phyloP scores from a whole-genome alignment of 2,888 invertebrate species.

The Chrysina gloriosa region DNA sequence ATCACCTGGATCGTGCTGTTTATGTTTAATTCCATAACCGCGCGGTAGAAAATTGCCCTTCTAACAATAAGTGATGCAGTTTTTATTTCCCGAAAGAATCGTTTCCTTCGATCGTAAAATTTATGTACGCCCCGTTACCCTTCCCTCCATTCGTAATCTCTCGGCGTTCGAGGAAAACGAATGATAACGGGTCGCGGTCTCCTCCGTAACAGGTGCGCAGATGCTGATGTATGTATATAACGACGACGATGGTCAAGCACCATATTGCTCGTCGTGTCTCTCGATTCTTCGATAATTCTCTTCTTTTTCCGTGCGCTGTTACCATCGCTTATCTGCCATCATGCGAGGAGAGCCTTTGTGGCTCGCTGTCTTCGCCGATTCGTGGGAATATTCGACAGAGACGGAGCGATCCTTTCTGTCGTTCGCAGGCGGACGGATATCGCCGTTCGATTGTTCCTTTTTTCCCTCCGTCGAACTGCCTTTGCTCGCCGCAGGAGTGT shows the following conservation, averaged over 20 bases:
- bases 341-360: slow-evolving; percentile 36
- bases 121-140: no score
- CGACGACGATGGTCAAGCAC: slow-evolving; percentile 49
- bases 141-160: neutral
- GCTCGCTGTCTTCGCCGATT: slow-evolving; percentile 36
- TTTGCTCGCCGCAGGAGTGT: neutral
- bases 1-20: no score
- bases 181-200: neutral
- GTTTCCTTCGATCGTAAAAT: no score
- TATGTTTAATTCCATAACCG: no score
- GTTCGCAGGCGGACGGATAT: neutral
- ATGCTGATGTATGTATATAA: slow-evolving; percentile 58
- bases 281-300: no score
- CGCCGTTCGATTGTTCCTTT: neutral
- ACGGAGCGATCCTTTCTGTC: neutral
- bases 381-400: slow-evolving; percentile 46
- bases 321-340: slow-evolving; percentile 43
- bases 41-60: no score
- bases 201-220: slow-evolving; percentile 38
- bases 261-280: neutral
- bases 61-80: no score
- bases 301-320: slow-evolving; percentile 29
- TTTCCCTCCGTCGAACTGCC: neutral
- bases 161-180: neutral
- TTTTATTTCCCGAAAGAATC: no score